Conservation (phyloP, 2,113 vertebrate species). For the Cynopterus brachyotis region DNA sequence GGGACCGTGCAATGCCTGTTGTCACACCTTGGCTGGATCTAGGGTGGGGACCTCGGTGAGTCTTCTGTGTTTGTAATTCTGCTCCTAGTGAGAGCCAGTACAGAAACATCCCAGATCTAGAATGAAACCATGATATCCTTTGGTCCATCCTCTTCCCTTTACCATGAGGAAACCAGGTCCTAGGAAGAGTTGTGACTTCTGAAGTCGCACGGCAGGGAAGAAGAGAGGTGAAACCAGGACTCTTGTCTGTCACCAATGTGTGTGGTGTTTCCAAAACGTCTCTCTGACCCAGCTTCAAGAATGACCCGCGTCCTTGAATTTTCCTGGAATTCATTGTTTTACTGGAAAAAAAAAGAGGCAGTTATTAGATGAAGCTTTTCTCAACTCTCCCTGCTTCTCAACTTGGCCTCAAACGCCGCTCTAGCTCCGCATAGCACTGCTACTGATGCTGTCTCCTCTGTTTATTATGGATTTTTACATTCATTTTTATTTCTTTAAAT, state of each 20-base stretch:
- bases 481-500: neutral
- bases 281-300: neutral
- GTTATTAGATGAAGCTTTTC: neutral
- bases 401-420: neutral
- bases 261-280: neutral
- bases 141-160: neutral
- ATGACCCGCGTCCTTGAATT: neutral
- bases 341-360: neutral
- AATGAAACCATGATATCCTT: neutral
- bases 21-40: conserved; percentile 6
- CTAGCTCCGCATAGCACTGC: accelerated
- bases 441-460: neutral
- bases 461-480: neutral
- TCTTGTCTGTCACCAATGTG: neutral
- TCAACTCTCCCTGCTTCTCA: neutral
- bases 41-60: neutral
- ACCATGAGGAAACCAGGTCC: neutral
- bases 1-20: conserved; percentile 28
- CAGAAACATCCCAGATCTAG: neutral
- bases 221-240: neutral
- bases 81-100: neutral
- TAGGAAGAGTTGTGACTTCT: neutral
- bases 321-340: neutral
- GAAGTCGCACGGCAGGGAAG: neutral
- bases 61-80: conserved; percentile 49